These are phyloP conservation scores for Cryptomyrus ogoouensis DNA, from an alignment of 2,113 vertebrate species.

Conservation along the genomic window DNA sequence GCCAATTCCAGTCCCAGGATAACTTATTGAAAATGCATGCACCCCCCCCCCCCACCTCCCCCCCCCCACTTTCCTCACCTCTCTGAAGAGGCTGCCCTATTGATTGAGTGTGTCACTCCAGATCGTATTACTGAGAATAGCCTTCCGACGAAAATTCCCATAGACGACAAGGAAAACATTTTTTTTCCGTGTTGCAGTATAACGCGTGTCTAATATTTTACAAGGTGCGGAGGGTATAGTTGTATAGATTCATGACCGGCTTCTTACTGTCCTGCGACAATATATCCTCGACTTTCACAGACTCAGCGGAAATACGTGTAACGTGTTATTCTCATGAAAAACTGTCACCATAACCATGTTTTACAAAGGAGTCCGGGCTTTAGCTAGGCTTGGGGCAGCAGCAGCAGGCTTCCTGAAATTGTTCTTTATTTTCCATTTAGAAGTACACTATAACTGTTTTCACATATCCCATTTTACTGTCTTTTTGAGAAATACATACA, in stretches of 20 bases:
- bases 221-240: not conserved
- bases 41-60: too few species aligned
- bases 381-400: not conserved
- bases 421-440: not conserved
- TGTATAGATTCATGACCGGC: not conserved
- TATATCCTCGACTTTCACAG: not conserved
- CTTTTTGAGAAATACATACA: not conserved
- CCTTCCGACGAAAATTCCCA: not conserved
- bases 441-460: not conserved
- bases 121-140: slow-evolving; percentile 11
- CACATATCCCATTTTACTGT: not conserved
- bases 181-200: not conserved
- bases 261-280: not conserved
- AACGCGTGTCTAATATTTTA: not conserved
- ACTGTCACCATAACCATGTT: not conserved
- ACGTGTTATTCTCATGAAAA: not conserved
- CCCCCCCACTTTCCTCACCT: slow-evolving; percentile 23
- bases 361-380: not conserved
- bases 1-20: slow-evolving; percentile 47
- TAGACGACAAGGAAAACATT: not conserved
- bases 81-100: slow-evolving; percentile 23
- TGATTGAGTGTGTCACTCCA: slow-evolving; percentile 31
- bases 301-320: not conserved
- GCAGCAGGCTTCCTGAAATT: not conserved
- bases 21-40: slow-evolving; percentile 42